A percentile compares a stretch with the other conserved stretches of the same genome.
Conservation (phyloP, 2,113 vertebrate genomes). For the Callionymus lyra region DNA sequence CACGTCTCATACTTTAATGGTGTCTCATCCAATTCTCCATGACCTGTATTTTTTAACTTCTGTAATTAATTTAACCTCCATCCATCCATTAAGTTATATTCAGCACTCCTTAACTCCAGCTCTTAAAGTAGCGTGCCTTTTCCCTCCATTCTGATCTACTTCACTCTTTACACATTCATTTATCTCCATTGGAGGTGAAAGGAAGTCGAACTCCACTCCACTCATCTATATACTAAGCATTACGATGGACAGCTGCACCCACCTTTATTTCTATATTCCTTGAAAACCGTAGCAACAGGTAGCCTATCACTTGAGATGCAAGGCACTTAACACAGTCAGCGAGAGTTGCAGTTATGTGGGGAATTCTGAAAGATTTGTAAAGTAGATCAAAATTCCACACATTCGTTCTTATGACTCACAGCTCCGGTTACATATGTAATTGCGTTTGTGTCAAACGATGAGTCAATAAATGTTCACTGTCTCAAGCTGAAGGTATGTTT, state of each 20-base stretch:
- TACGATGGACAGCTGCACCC: slow-evolving; percentile 3
- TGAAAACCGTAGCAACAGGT: too few relatives aligned
- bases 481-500: too few relatives aligned
- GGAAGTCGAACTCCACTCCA: slow-evolving; percentile 22
- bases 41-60: slow-evolving; percentile 4
- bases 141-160: slow-evolving; percentile 16
- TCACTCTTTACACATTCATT: slow-evolving; percentile 12
- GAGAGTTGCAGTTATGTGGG: too few relatives aligned
- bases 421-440: too few relatives aligned
- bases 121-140: not conserved
- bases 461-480: too few relatives aligned
- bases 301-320: too few relatives aligned
- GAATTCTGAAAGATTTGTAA: too few relatives aligned
- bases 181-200: slow-evolving; percentile 34
- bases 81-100: slow-evolving; percentile 15
- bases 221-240: slow-evolving; percentile 2
- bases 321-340: too few relatives aligned
- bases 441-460: too few relatives aligned
- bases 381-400: too few relatives aligned
- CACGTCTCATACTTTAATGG: slow-evolving; percentile 3
- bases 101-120: slow-evolving; percentile 1
- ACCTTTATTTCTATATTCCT: not conserved
- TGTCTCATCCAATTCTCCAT: slow-evolving; percentile 8
- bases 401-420: too few relatives aligned
- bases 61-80: slow-evolving; percentile 26